Conservation (phyloP, 1,140 invertebrate species). For the Archegozetes longisetosus region DNA sequence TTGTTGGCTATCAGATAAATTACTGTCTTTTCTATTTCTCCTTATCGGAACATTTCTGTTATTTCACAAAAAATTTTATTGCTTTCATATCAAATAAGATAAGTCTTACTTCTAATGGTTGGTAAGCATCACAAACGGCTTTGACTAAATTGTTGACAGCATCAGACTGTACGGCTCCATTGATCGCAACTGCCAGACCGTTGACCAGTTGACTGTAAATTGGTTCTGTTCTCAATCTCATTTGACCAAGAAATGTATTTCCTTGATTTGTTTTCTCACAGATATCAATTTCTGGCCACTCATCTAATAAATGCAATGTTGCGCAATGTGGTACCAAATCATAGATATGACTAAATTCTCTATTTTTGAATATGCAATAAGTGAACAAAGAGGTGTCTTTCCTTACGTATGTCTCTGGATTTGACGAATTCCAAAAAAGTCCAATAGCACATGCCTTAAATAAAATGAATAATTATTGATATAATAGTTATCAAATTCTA, state of each 20-base stretch:
- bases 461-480: too few relatives aligned
- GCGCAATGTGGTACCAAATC: background rate
- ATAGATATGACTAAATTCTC: background rate
- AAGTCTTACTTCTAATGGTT: too few relatives aligned
- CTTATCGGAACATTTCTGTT: too few relatives aligned
- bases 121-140: background rate
- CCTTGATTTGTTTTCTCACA: background rate
- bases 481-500: too few relatives aligned
- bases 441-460: too few relatives aligned
- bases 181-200: constrained; percentile 6
- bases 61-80: too few relatives aligned
- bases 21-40: too few relatives aligned
- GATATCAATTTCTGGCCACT: constrained; percentile 4
- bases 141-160: constrained; percentile 2
- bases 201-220: background rate
- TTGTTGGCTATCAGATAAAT: too few relatives aligned
- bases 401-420: too few relatives aligned
- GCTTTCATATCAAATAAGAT: too few relatives aligned
- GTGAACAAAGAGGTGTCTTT: too few relatives aligned
- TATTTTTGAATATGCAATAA: constrained; percentile 8
- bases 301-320: background rate
- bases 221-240: background rate
- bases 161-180: background rate
- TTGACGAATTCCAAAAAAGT: too few relatives aligned
- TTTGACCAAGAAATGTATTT: background rate